A percentile compares a stretch with the other conserved stretches of the same genome.
Conservation (phyloP, 1,140 invertebrate species). For the Meloidogyne floridensis region DNA sequence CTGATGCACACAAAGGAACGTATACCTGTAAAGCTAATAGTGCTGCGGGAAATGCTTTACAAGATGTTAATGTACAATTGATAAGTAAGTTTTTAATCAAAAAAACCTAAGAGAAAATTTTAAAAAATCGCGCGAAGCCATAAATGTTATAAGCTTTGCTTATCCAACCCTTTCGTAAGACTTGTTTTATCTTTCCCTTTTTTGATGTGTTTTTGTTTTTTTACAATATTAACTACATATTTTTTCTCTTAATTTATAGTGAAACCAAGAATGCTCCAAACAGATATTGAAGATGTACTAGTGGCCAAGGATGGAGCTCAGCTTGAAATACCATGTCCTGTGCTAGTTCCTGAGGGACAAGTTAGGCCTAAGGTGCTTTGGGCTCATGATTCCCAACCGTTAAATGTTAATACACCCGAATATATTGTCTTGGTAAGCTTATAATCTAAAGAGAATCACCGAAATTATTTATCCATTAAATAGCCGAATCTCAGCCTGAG, state of each 20-base stretch:
- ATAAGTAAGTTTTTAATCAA: constrained; percentile 61
- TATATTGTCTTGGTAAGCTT: constrained; percentile 63
- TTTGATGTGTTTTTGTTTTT: constrained; percentile 28
- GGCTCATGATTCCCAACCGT: constrained; percentile 54
- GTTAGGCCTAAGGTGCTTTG: constrained; percentile 65
- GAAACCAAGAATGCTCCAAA: constrained; percentile 40
- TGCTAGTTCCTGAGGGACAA: constrained; percentile 48
- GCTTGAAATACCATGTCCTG: constrained; percentile 45
- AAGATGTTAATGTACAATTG: constrained; percentile 66
- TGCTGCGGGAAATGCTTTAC: constrained; percentile 68
- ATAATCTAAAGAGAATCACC: background rate
- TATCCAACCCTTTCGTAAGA: background rate
- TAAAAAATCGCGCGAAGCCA: background rate
- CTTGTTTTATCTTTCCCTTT: background rate
- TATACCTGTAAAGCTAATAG: constrained; percentile 68
- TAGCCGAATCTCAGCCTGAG: constrained; percentile 67
- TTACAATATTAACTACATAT: constrained; percentile 26
- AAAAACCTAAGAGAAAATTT: background rate
- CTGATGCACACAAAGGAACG: constrained; percentile 65
- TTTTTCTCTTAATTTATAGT: constrained; percentile 34
- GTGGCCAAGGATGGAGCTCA: constrained; percentile 45
- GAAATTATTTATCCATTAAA: constrained; percentile 31
- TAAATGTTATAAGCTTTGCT: background rate
- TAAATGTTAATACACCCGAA: constrained; percentile 63
- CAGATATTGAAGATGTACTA: constrained; percentile 26